Conservation (phyloP, 2,888 invertebrate genomes). For the Octonoba sinensis region DNA sequence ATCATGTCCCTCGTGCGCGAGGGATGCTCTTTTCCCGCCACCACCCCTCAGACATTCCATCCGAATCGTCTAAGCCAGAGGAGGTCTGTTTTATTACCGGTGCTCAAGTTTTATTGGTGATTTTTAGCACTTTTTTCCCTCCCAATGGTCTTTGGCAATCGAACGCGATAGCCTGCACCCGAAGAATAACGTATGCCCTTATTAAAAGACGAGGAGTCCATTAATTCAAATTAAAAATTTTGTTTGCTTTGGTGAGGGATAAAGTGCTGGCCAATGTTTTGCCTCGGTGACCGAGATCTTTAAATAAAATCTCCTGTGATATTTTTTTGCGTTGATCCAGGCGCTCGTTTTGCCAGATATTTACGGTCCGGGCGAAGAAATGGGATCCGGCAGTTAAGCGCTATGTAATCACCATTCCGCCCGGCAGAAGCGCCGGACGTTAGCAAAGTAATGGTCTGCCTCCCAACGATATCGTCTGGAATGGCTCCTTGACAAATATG, state of each 20-base stretch:
- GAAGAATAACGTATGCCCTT: constrained; percentile 59
- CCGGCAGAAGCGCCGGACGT: constrained; percentile 50
- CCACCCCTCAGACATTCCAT: constrained; percentile 39
- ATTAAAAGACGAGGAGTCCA: constrained; percentile 46
- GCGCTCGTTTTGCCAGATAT: constrained; percentile 46
- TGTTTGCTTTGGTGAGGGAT: constrained; percentile 55
- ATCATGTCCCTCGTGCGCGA: constrained; percentile 48
- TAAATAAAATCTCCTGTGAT: constrained; percentile 9
- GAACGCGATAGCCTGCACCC: constrained; percentile 39
- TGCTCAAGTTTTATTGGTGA: constrained; percentile 63
- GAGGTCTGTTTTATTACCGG: constrained; percentile 59
- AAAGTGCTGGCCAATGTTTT: constrained; percentile 56
- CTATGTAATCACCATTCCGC: constrained; percentile 64
- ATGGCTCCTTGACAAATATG: constrained; percentile 62
- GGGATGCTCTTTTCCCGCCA: constrained; percentile 3
- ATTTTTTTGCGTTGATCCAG: constrained; percentile 2
- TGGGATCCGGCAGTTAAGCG: constrained; percentile 63
- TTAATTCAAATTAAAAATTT: constrained; percentile 65
- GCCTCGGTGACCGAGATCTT: constrained; percentile 28
- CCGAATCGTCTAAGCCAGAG: constrained; percentile 8
- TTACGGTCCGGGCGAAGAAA: constrained; percentile 58
- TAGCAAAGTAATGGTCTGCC: constrained; percentile 48
- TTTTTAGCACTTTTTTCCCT: constrained; percentile 58
- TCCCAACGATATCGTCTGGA: constrained; percentile 22
- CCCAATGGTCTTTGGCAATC: constrained; percentile 31